phyloP scores from a whole-genome alignment of 2,797 vertebrate genomes.

The Mionectes olivaceus region DNA sequence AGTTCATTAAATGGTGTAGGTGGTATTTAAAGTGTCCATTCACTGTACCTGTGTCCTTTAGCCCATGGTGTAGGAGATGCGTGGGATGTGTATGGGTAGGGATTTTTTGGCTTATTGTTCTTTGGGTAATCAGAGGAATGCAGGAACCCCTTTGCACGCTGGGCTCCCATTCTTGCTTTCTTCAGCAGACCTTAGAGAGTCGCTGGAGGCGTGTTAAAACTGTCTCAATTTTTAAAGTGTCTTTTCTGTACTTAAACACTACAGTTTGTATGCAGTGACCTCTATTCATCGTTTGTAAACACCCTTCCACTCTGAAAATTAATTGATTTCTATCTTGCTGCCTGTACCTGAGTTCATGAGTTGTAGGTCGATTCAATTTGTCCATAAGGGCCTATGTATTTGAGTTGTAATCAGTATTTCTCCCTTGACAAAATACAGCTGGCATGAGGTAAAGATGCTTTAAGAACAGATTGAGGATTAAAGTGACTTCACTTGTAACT shows the following conservation, averaged over 20 bases:
- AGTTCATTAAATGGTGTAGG: neutral
- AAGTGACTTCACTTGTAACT: neutral
- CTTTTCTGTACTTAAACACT: neutral
- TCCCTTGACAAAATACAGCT: neutral
- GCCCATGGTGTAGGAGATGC: neutral
- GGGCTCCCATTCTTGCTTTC: neutral
- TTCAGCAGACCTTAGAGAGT: neutral
- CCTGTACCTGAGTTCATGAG: neutral
- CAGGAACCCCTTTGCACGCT: neutral
- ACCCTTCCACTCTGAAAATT: neutral
- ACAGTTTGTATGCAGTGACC: neutral
- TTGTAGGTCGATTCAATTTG: neutral
- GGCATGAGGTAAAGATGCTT: neutral
- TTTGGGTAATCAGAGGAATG: neutral
- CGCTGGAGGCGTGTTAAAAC: neutral
- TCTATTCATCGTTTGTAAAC: neutral
- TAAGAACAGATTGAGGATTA: neutral
- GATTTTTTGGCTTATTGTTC: neutral
- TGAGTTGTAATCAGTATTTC: neutral
- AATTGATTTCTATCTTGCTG: neutral
- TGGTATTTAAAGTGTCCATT: neutral
- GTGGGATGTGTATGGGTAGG: neutral
- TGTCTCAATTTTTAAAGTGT: neutral
- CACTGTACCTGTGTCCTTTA: neutral
- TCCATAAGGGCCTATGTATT: neutral